These are phyloP conservation scores for Eurytoma adleriae DNA, from an alignment of 2,888 invertebrate genomes.

Conservation along the genomic window DNA sequence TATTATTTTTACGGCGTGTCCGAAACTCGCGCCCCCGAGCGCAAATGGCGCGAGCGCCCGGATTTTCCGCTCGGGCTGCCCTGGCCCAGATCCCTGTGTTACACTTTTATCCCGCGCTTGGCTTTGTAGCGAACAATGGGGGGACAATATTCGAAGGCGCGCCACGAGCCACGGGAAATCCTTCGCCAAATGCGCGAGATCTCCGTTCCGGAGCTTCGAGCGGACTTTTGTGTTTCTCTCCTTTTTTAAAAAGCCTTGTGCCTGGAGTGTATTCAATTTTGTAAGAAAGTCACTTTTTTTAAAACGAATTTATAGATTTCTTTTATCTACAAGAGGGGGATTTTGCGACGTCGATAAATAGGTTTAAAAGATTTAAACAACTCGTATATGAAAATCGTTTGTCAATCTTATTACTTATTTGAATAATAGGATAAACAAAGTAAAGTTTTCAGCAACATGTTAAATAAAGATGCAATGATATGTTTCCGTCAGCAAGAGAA, in stretches of 20 bases:
- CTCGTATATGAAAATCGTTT: no score
- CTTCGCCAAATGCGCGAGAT: slow-evolving; percentile 9
- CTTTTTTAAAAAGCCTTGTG: no score
- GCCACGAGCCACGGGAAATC: neutral
- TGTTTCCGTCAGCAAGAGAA: no score
- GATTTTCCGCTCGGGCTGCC: slow-evolving; percentile 32
- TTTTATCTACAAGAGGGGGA: no score
- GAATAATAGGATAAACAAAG: neutral
- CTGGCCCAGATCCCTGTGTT: neutral
- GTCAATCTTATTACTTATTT: no score
- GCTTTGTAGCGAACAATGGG: slow-evolving; percentile 14
- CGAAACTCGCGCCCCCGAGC: neutral
- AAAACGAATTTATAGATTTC: no score
- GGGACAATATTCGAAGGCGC: slow-evolving; percentile 24
- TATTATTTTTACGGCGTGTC: slow-evolving; percentile 28
- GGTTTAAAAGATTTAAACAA: no score
- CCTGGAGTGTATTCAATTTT: no score
- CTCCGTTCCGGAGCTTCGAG: neutral
- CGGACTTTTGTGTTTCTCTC: neutral
- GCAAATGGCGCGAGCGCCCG: slow-evolving; percentile 1
- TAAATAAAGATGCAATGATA: no score
- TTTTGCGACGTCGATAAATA: no score
- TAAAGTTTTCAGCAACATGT: neutral
- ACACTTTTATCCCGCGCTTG: slow-evolving; percentile 18
- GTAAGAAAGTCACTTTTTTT: no score